phyloP scores from a whole-genome alignment of 2,888 invertebrate genomes.

The Hydraecia micacea region DNA sequence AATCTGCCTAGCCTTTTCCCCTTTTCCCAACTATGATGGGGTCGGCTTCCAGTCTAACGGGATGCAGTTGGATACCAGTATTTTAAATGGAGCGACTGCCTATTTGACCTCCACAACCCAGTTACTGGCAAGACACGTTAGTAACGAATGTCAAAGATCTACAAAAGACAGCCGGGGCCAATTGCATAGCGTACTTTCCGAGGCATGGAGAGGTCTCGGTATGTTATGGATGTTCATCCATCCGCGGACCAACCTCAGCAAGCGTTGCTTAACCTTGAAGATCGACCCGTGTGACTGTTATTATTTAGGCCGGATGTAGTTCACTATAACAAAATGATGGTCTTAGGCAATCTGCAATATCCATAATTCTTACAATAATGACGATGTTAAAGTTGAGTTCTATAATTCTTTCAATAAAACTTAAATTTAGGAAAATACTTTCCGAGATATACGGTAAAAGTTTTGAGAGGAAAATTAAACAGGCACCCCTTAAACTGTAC shows the following conservation, averaged over 20 bases:
- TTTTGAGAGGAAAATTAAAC: slow-evolving; percentile 68
- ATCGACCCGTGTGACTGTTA: not conserved
- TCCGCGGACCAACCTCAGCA: not conserved
- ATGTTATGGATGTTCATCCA: not conserved
- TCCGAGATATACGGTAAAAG: slow-evolving; percentile 65
- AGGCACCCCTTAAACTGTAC: slow-evolving; percentile 61
- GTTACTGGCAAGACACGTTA: not conserved
- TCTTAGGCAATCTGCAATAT: slow-evolving; percentile 36
- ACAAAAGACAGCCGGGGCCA: not conserved
- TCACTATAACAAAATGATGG: slow-evolving; percentile 11
- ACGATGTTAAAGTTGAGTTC: slow-evolving; percentile 55
- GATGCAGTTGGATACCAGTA: not conserved
- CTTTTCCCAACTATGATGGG: not conserved
- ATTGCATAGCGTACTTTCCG: not conserved
- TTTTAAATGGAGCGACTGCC: not conserved
- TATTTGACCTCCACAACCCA: not conserved
- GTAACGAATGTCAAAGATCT: not conserved
- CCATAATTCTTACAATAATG: slow-evolving; percentile 62
- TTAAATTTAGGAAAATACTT: slow-evolving; percentile 67
- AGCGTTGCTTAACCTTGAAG: not conserved
- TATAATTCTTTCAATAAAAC: slow-evolving; percentile 67
- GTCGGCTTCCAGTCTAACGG: not conserved
- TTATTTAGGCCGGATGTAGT: not conserved
- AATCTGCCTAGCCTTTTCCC: not conserved
- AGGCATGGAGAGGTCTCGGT: not conserved